Percentiles rank a stretch among this genome's conserved stretches.
Conservation (phyloP, 92 coral and sea anemone species). For the Porites cylindrica region DNA sequence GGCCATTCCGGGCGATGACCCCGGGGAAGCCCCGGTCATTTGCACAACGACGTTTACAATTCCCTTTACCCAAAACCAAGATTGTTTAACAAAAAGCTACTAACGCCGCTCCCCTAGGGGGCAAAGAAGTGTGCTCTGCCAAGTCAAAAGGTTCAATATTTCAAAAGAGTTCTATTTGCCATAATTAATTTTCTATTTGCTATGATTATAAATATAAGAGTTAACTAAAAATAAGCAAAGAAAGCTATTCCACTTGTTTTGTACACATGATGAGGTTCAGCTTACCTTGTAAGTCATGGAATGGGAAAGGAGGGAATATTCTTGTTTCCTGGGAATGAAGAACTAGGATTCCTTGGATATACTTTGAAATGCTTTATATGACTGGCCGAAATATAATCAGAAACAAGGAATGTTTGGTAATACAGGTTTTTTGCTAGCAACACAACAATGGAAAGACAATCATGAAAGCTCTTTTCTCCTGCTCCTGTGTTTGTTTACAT, state of each 20-base stretch:
- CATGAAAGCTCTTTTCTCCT: not conserved
- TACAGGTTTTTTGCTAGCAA: not conserved
- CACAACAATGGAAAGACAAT: not conserved
- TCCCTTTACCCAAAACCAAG: too few relatives aligned
- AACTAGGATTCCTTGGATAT: constrained; percentile 28
- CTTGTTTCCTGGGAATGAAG: constrained; percentile 30
- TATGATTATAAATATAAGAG: too few relatives aligned
- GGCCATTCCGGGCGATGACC: too few relatives aligned
- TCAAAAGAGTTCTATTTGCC: too few relatives aligned
- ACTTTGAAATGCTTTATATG: constrained; percentile 21
- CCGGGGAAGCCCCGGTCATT: too few relatives aligned
- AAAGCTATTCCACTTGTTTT: not conserved
- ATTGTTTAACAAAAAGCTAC: too few relatives aligned
- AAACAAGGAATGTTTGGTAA: not conserved
- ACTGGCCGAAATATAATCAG: constrained; percentile 21
- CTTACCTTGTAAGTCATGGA: constrained; percentile 10
- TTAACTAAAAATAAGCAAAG: not conserved
- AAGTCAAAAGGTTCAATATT: too few relatives aligned
- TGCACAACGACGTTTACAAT: too few relatives aligned
- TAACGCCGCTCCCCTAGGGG: too few relatives aligned
- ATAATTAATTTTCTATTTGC: too few relatives aligned
- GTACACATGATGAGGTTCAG: too few relatives aligned
- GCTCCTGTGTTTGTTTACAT: not conserved
- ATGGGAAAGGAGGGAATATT: constrained; percentile 16
- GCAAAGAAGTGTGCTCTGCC: too few relatives aligned